Conservation (phyloP, 2,888 invertebrate genomes). For the Caenorhabditis sp. region DNA sequence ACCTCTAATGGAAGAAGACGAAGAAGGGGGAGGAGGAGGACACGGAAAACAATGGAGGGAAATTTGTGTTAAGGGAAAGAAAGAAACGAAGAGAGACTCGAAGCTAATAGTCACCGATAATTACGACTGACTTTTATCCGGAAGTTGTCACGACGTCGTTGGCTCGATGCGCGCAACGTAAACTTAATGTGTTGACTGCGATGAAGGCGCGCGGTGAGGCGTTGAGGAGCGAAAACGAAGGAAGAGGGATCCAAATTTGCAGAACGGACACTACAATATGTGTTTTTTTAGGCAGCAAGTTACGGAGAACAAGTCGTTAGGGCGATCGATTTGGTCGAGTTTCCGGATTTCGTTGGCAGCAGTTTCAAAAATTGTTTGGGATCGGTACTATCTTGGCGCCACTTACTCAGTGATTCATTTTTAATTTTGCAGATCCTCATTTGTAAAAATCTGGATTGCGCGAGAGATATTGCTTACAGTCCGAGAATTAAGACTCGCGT, state of each 20-base stretch:
- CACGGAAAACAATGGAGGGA: constrained; percentile 7
- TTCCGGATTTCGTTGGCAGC: constrained; percentile 17
- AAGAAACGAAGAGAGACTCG: neutral
- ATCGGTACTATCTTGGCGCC: constrained; percentile 20
- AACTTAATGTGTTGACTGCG: constrained; percentile 17
- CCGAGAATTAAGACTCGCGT: constrained; percentile 83
- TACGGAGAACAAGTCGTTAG: constrained; percentile 18
- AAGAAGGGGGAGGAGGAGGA: too few species aligned
- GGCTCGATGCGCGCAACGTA: constrained; percentile 7
- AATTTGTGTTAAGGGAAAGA: constrained; percentile 4
- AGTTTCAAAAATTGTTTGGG: constrained; percentile 32
- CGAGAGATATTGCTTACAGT: constrained; percentile 91
- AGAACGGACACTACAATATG: neutral
- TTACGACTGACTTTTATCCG: constrained; percentile 51
- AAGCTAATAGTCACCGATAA: constrained; percentile 51
- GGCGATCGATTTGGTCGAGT: constrained; percentile 55
- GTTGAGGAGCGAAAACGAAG: constrained; percentile 1
- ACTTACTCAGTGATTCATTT: neutral
- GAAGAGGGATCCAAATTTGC: neutral
- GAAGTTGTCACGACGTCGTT: constrained; percentile 29
- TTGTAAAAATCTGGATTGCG: constrained; percentile 90
- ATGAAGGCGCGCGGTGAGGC: neutral
- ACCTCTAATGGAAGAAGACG: constrained; percentile 8
- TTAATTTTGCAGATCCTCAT: constrained; percentile 87
- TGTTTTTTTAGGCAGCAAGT: constrained; percentile 48